phyloP scores from a whole-genome alignment of 37 sponge, comb jelly and placozoan genomes.

The Diacarnus erythraeanus region DNA sequence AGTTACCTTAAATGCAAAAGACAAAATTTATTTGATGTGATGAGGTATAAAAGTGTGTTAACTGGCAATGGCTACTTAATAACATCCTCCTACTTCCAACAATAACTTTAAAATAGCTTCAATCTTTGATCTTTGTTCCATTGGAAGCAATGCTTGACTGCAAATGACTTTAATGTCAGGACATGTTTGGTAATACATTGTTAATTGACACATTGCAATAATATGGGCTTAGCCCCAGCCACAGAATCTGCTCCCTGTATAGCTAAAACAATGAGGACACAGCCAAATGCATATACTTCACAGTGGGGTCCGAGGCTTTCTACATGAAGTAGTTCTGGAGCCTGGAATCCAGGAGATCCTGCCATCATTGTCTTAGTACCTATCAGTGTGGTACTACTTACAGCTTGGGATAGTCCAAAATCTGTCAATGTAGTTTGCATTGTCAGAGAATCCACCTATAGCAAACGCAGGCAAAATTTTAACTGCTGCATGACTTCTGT shows the following conservation, averaged over 20 bases:
- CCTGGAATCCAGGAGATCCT: conserved; percentile 12
- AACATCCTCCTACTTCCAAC: too few species aligned
- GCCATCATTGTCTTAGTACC: background rate
- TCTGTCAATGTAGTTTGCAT: conserved; percentile 7
- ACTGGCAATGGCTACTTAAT: too few species aligned
- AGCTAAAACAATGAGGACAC: too few species aligned
- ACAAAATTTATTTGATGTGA: too few species aligned
- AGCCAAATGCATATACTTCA: conserved; percentile 14
- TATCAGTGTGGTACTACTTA: background rate
- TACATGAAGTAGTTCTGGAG: background rate
- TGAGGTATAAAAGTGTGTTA: too few species aligned
- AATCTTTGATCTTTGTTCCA: too few species aligned
- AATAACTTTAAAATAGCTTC: too few species aligned
- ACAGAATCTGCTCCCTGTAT: background rate
- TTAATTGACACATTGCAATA: too few species aligned
- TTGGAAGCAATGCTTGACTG: too few species aligned
- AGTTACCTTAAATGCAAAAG: too few species aligned
- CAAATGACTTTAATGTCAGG: too few species aligned
- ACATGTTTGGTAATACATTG: too few species aligned
- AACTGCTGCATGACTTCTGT: background rate
- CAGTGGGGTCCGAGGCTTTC: background rate
- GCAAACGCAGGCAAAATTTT: background rate
- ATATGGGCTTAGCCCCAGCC: background rate
- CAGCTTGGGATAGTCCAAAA: background rate
- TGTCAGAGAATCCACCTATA: background rate